A percentile compares a stretch with the other conserved stretches of the same genome.
Conservation (phyloP, 2,888 invertebrate genomes). For the Globia sparganii region DNA sequence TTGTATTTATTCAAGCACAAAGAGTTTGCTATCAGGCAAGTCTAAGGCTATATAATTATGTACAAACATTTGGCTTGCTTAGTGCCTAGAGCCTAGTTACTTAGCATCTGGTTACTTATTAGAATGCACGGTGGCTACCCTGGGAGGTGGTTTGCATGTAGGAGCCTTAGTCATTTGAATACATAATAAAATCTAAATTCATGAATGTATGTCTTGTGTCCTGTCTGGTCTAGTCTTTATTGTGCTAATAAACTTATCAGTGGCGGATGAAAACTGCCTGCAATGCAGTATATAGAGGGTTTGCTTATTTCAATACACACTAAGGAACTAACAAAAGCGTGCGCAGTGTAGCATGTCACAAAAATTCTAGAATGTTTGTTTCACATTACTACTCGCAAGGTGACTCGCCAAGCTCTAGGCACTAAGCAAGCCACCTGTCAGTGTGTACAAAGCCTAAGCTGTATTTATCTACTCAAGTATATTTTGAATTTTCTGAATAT, state of each 20-base stretch:
- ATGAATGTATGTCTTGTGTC: too few species aligned
- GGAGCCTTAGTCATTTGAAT: too few species aligned
- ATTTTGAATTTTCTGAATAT: background rate
- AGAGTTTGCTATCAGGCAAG: slow-evolving; percentile 9
- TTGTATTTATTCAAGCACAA: slow-evolving; percentile 28
- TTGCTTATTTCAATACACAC: background rate
- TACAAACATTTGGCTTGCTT: background rate
- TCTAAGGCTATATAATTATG: slow-evolving; percentile 1
- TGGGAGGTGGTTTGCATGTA: background rate
- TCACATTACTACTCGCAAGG: background rate
- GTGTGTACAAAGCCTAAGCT: background rate
- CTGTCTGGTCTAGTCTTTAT: too few species aligned
- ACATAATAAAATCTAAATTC: too few species aligned
- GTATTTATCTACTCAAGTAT: slow-evolving; percentile 3
- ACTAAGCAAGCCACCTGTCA: background rate
- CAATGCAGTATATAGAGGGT: background rate
- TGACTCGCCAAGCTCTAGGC: too few species aligned
- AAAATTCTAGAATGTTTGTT: background rate
- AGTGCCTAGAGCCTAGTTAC: background rate
- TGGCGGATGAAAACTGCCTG: background rate
- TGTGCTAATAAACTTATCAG: background rate
- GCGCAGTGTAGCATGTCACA: background rate
- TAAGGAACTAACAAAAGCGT: too few species aligned
- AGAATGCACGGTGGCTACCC: background rate
- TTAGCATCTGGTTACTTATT: background rate